Evolutionary conservation across 2,888 invertebrate genomes (phyloP).

Genomic region (Tetragonisca angustula): DNA sequence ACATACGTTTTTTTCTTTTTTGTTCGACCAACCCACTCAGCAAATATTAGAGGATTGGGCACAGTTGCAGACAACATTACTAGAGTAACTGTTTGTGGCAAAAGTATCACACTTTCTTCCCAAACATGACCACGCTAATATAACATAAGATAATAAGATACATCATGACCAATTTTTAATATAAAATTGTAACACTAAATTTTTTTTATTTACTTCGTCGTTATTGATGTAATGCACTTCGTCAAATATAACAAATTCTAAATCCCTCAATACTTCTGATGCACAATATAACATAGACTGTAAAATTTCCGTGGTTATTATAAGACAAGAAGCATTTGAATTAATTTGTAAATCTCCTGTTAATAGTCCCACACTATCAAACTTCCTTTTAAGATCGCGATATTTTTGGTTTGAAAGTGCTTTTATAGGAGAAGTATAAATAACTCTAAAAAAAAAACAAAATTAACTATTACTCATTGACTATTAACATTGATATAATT

Average conservation of each 20-base stretch:
- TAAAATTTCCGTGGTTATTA: conserved; percentile 99
- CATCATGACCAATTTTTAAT: not conserved
- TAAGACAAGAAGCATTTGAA: conserved; percentile 95
- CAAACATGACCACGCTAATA: conserved; percentile 97
- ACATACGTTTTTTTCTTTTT: conserved; percentile 96
- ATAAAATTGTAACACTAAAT: not conserved
- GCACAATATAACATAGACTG: conserved; percentile 98
- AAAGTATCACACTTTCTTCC: conserved; percentile 98
- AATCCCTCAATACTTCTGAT: conserved; percentile 95
- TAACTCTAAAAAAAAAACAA: conserved; percentile 86
- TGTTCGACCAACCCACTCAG: conserved; percentile 95
- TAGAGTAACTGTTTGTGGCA: conserved; percentile 97
- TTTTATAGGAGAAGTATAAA: conserved; percentile 99
- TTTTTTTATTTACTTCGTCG: conserved; percentile 88
- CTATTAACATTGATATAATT: conserved; percentile 1
- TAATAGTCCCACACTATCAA: conserved; percentile 96
- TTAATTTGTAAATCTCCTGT: conserved; percentile 99
- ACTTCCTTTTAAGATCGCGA: conserved; percentile 96
- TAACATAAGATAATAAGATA: conserved; percentile 7
- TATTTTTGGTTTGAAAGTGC: conserved; percentile 99
- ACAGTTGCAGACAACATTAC: conserved; percentile 99
- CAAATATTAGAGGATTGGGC: conserved; percentile 98
- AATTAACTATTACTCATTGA: conserved; percentile 24
- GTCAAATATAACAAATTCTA: conserved; percentile 99
- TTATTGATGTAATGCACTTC: conserved; percentile 99